Conservation (phyloP, 2,113 vertebrate species). For the Gopherus flavomarginatus region DNA sequence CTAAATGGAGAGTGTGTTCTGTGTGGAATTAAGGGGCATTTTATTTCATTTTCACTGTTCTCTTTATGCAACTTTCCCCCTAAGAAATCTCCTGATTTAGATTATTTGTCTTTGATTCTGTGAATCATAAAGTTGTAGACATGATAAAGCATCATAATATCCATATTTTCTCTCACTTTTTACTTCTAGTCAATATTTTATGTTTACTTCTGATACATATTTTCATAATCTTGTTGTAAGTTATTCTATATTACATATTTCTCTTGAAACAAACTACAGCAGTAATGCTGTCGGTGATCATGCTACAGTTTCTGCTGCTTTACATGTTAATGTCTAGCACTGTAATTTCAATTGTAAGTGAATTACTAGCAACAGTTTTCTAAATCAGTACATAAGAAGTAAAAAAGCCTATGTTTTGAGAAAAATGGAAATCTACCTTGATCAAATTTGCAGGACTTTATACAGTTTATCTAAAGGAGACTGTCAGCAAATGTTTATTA, state of each 20-base stretch:
- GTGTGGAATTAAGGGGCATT: not conserved
- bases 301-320: not conserved
- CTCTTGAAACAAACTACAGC: not conserved
- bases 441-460: not conserved
- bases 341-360: not conserved
- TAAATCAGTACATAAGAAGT: not conserved
- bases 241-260: not conserved
- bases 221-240: not conserved
- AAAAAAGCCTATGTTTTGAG: not conserved
- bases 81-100: not conserved
- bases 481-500: not conserved
- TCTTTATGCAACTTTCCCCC: no score
- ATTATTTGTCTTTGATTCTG: not conserved
- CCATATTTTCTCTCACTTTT: not conserved
- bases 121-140: not conserved
- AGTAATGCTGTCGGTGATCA: not conserved
- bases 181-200: not conserved
- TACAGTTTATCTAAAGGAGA: not conserved
- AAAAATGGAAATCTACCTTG: not conserved
- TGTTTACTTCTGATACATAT: not conserved
- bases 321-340: not conserved
- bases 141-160: not conserved
- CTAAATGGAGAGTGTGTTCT: not conserved
- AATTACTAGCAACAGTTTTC: not conserved
- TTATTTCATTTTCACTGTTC: not conserved